Evolutionary conservation across 2,888 invertebrate species (phyloP), one percentile per base, ranked within the genome.

Genomic region (Crepidodera aurea): DNA sequence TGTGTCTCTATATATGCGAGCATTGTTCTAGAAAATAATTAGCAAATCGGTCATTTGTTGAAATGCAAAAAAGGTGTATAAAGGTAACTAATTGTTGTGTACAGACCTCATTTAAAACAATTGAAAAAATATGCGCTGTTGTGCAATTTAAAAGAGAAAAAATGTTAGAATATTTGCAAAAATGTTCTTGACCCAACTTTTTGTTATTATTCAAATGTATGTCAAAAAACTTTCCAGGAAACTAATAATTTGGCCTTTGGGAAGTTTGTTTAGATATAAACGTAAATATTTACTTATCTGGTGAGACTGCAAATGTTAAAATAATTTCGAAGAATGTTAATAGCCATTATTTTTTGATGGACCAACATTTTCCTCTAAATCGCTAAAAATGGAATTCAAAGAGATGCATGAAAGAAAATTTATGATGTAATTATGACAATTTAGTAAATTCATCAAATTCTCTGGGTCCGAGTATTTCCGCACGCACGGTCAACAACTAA

Each of bases 161-260:
- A 29, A 46, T n/a, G n/a, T 22, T 22, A 46, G 15, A 46, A 19
- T 12, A 4, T 22, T 22, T 22, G 22, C 6, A 22, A 22, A 22
- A 22, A 22, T 6, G 22, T 22, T 4, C 22, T 22, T 22, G 22
- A 22, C 2, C 22, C 6, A 6, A n/a, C n/a, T n/a, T n/a, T n/a
- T n/a, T n/a, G n/a, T n/a, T 22, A 22, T 22, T 22, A 6, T 22
- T 22, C 2, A 22, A 22, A 2, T 4, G 3, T 22, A 2, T 22
- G 22, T 22, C 13, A 16, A 16, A 42, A n/a, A 13, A 44, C 44
- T 44, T 16, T 1, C n/a, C n/a, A 44, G 22, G 44, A 22, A 22
- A 44, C 7, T 25, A 22, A n/a, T 44, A 44, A 44, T 19, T 44
- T 44, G 44, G 44, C 44, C 44, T 22, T 44, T 44, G 22, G n/a